phyloP scores from a whole-genome alignment of 2,797 vertebrate species.

The Cebuella pygmaea region DNA sequence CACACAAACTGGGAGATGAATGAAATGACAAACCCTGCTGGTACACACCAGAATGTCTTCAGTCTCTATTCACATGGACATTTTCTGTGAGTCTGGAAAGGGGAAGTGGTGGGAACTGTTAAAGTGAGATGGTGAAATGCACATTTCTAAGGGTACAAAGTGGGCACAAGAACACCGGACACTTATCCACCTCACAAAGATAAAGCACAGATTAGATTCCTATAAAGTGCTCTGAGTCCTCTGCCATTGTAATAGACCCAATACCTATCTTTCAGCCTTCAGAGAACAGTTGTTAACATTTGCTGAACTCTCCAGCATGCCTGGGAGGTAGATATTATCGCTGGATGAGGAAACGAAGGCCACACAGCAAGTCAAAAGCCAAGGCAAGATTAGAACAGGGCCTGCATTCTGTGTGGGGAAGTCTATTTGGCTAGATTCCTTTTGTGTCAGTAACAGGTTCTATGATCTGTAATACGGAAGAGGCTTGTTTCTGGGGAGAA shows the following conservation, averaged over 20 bases:
- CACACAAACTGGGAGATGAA: background rate
- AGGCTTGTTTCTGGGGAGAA: conserved; percentile 37
- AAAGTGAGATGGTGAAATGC: background rate
- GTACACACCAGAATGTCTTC: background rate
- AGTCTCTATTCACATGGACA: background rate
- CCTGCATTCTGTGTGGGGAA: background rate
- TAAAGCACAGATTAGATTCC: background rate
- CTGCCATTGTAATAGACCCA: background rate
- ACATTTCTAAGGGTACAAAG: background rate
- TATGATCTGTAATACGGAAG: conserved; percentile 55
- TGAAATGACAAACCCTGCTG: background rate
- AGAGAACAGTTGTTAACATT: background rate
- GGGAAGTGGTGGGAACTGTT: background rate
- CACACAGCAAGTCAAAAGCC: conserved; percentile 71
- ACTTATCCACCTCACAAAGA: background rate
- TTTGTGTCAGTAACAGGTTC: conserved; percentile 42
- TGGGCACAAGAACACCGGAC: background rate
- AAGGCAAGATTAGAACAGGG: conserved; percentile 39
- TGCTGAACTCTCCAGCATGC: conserved; percentile 50
- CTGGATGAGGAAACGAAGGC: conserved; percentile 62
- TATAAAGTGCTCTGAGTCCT: background rate
- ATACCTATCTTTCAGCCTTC: conserved; percentile 6
- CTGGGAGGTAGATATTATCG: conserved; percentile 56
- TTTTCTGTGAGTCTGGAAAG: background rate
- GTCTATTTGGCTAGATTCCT: conserved; percentile 42